phyloP scores from a whole-genome alignment of 1,140 invertebrate genomes.

The Bombus polaris region DNA sequence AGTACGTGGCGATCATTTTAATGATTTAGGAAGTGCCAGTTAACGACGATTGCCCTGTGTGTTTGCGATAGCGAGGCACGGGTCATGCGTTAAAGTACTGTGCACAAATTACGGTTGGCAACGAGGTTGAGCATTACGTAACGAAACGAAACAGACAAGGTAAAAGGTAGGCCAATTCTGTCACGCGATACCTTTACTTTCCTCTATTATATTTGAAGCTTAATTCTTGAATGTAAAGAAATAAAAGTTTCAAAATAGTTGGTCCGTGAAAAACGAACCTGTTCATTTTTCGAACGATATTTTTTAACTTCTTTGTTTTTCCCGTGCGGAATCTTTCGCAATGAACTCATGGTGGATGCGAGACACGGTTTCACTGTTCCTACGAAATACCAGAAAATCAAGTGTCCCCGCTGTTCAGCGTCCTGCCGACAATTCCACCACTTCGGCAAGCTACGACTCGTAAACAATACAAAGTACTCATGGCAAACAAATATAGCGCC shows the following conservation, averaged over 20 bases:
- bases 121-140: neutral
- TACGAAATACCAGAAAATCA: constrained; percentile 43
- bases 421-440: constrained; percentile 59
- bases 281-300: neutral
- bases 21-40: constrained; percentile 60
- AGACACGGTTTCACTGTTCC: constrained; percentile 56
- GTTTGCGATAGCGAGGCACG: neutral
- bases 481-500: constrained; percentile 69
- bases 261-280: neutral
- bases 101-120: constrained; percentile 2
- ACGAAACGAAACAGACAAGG: neutral
- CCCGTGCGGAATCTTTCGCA: constrained; percentile 48
- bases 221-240: neutral
- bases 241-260: too few species aligned
- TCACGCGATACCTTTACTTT: neutral
- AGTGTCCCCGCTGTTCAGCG: constrained; percentile 59
- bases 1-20: constrained; percentile 70
- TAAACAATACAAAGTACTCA: constrained; percentile 68
- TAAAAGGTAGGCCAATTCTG: neutral
- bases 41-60: constrained; percentile 1
- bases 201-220: neutral
- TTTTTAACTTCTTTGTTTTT: neutral
- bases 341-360: constrained; percentile 64
- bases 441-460: constrained; percentile 51
- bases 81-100: neutral